Base-by-base conservation (phyloP, 2,797 vertebrate species). In the Podargus strigoides region DNA sequence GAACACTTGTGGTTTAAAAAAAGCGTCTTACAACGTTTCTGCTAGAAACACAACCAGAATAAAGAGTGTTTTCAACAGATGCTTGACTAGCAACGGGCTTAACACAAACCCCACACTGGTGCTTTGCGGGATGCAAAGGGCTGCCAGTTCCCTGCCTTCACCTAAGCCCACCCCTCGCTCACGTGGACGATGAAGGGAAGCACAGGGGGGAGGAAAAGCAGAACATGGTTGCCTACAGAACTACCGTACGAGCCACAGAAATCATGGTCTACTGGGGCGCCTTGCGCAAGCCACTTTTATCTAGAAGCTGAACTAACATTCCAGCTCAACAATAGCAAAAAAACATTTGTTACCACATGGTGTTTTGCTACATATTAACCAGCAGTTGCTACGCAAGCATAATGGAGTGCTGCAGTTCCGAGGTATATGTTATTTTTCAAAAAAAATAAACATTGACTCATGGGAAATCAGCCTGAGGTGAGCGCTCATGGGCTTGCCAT, bases 291-390 rank as follows among this genome's bases (percentile, higher is more conserved):
- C 93, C 88, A 63, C 94, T 92, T 96, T 92, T 92, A 96, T 96
- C 94, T 97, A 96, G 70, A 97, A 96, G 95, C 94, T 95, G 89
- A 95, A 94, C 94, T 96, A 95, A 96, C 93, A 95, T 94, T 96
- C 94, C 95, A 96, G 95, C 82, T 85, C 92, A 88, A 96, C 92
- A 96, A 97, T 93, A 95, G 92, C 90, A 84, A 95, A 96, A 93
- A 73, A 41, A 34, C 72, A 92, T 70, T 93, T 94, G 90, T 96
- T 95, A 97, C 95, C 74, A 94, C 87, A 91, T 1, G 41, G 81
- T n/a, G 2, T 85, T 95, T 93, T 66, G 95, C 94, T 96, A 96
- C 86, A 94, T 84, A 96, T 97, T 95, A 97, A 97, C 93, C 78
- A 96, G 92, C 87, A 50, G 89, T 87, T 94, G 88, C 96, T 94